Conservation (phyloP, 2,888 invertebrate species). For the Proisotoma minuta region DNA sequence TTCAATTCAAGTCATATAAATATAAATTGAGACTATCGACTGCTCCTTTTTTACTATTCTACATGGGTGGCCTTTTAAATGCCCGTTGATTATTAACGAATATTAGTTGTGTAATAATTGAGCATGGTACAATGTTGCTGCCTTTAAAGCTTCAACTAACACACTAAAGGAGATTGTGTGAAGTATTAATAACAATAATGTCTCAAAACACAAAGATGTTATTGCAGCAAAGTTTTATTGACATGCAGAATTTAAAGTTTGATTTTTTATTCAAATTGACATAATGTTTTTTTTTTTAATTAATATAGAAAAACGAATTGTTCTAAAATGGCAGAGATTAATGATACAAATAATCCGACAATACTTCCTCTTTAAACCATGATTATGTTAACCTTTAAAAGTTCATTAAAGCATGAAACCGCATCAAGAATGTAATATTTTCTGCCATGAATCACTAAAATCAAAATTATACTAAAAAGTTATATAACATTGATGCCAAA, state of each 20-base stretch:
- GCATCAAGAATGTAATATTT: background rate
- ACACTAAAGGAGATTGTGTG: too few relatives aligned
- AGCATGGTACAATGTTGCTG: too few relatives aligned
- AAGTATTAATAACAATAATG: too few relatives aligned
- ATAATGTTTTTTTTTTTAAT: too few relatives aligned
- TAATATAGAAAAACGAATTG: too few relatives aligned
- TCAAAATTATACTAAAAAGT: background rate
- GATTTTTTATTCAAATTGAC: too few relatives aligned
- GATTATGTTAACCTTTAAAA: background rate
- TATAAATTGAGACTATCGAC: background rate
- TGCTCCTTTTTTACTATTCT: background rate
- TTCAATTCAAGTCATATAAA: background rate
- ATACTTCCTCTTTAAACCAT: background rate
- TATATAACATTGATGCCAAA: background rate
- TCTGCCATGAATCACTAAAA: background rate
- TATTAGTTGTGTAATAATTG: too few relatives aligned
- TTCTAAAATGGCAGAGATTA: background rate
- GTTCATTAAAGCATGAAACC: background rate
- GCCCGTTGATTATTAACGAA: too few relatives aligned
- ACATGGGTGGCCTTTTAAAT: conserved; percentile 18
- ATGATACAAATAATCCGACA: background rate
- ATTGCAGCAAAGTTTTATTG: too few relatives aligned
- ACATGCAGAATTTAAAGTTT: too few relatives aligned
- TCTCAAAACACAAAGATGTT: too few relatives aligned
- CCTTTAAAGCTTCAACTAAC: too few relatives aligned